A percentile compares a stretch with the other conserved stretches of the same genome.
These are phyloP conservation scores for Craseonycteris thonglongyai DNA, from an alignment of 2,113 vertebrate genomes.

Conservation along the genomic window DNA sequence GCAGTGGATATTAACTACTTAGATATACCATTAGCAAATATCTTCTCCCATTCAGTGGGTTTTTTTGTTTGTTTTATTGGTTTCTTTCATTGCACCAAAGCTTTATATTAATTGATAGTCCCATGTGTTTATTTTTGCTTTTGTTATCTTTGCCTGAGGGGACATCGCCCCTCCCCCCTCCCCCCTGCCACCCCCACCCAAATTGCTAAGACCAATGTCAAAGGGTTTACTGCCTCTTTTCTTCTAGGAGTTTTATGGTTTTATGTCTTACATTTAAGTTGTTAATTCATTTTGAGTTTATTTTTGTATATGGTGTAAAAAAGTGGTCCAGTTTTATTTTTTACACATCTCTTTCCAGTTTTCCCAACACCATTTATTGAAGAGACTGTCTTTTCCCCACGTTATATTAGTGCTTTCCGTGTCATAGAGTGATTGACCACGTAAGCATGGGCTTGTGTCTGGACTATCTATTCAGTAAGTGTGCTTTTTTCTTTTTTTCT, in stretches of 20 bases:
- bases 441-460: neutral
- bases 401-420: no score
- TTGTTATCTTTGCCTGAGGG: neutral
- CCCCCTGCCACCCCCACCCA: no score
- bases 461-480: neutral
- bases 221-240: neutral
- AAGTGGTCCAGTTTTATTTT: no score
- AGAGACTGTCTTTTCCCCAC: no score
- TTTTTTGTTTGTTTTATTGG: neutral
- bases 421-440: no score
- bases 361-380: no score
- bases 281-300: no score
- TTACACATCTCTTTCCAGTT: no score
- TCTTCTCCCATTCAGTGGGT: neutral
- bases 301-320: no score
- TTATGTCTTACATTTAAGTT: neutral
- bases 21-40: neutral
- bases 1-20: neutral
- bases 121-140: neutral
- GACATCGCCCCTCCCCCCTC: no score
- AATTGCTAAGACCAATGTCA: neutral
- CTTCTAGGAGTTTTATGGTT: neutral
- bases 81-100: neutral
- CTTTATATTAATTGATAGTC: neutral
- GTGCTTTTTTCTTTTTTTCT: no score